Evolutionary conservation across 2,797 vertebrate species (phyloP), one percentile per base, ranked within the genome.

Genomic region (Pseudochirops cupreus): DNA sequence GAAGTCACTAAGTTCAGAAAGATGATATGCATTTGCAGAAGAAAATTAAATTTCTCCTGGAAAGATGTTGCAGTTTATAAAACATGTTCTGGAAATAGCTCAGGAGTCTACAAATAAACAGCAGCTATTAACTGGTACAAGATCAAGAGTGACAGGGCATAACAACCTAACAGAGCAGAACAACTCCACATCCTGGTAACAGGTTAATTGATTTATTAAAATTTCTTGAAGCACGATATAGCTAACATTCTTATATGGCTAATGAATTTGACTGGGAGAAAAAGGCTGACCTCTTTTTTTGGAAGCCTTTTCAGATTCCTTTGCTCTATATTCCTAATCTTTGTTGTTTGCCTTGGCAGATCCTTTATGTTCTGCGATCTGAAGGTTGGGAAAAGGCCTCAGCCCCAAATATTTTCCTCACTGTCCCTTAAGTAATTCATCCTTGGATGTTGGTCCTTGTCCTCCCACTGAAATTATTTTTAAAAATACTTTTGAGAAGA

Each of bases 21-120:
- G 54, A 87, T n/a, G 0, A 0, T 0, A 53, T 94, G 95, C 96
- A 95, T 96, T 57, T 12, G 95, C 92, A 92, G 94, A 97, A 92
- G 59, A 96, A 96, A 95, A 97, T 52, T 54, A 92, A 93, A 97
- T 97, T 97, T 94, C 93, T 95, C 55, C 59, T 97, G 90, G 97
- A 97, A 92, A 97, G 57, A 82, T n/a, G 94, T 46, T 26, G 87
- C 93, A 98, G 97, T 97, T 97, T 97, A 98, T 97, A 97, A 97
- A 96, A 95, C 14, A 82, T 97, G 94, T 95, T 97, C 92, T 97
- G 93, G 90, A 98, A 98, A 95, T 31, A 95, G 46, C 82, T 93
- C 94, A 96, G 95, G 67, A 90, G 46, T 96, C 97, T 96, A 91
- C 90, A 97, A 95, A 97, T 97, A 98, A 96, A 94, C 92, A 96